Percentiles rank a stretch among this genome's conserved stretches.
Conservation (phyloP, 2,888 invertebrate genomes). For the Camptogramma bilineatum region DNA sequence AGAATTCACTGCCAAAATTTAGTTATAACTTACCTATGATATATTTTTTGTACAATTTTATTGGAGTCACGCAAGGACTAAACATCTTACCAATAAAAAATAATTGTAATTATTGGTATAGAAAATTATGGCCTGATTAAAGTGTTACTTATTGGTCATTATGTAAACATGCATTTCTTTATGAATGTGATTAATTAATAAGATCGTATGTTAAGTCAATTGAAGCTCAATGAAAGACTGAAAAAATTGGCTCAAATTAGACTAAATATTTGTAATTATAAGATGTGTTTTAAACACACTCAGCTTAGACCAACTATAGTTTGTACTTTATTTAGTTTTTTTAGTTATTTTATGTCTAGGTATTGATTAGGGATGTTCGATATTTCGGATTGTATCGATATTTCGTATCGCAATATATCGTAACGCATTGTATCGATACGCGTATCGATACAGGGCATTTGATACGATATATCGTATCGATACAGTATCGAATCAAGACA, state of each 20-base stretch:
- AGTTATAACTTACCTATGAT: not conserved
- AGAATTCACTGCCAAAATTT: not conserved
- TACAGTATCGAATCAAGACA: too few relatives aligned
- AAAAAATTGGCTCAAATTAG: constrained; percentile 65
- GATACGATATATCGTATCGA: too few relatives aligned
- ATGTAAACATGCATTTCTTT: not conserved
- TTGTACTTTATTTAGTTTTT: constrained; percentile 14
- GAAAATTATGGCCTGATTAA: not conserved
- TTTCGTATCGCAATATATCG: too few relatives aligned
- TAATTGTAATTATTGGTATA: too few relatives aligned
- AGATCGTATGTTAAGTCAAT: constrained; percentile 25
- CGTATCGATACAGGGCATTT: too few relatives aligned
- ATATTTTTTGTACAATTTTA: not conserved
- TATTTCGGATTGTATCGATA: too few relatives aligned
- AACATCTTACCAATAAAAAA: not conserved
- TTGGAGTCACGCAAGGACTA: constrained; percentile 1
- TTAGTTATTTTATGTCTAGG: constrained; percentile 22
- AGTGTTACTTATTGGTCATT: not conserved
- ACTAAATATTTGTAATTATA: constrained; percentile 29
- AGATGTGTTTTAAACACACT: constrained; percentile 52
- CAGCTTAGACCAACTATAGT: constrained; percentile 41
- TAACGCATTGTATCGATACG: too few relatives aligned
- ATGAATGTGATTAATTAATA: not conserved
- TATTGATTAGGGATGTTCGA: too few relatives aligned
- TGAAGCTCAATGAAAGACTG: constrained; percentile 63